These are phyloP conservation scores for Xyrauchen texanus DNA, from an alignment of 2,113 vertebrate genomes.

Conservation along the genomic window DNA sequence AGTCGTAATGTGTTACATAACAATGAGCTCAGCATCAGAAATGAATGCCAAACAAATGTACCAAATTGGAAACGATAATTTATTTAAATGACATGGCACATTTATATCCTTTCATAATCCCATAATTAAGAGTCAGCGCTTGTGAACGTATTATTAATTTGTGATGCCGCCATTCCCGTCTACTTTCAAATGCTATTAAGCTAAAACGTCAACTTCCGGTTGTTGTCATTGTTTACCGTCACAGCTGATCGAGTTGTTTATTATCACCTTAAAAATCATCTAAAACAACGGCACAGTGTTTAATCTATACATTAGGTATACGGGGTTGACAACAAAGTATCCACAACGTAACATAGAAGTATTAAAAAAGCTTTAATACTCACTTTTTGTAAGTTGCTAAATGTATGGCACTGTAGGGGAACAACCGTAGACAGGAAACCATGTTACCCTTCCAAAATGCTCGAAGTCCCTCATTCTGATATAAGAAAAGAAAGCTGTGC, in stretches of 20 bases:
- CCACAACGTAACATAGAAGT: not conserved
- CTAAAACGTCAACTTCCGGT: constrained; percentile 23
- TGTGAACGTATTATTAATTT: not conserved
- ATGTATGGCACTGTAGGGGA: constrained; percentile 86
- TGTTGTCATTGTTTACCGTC: constrained; percentile 17
- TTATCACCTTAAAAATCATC: not conserved
- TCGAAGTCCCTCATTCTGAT: constrained; percentile 77
- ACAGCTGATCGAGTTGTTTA: not conserved
- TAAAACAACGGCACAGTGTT: not conserved
- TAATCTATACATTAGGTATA: not conserved
- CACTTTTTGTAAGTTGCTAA: constrained; percentile 87
- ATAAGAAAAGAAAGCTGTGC: constrained; percentile 68
- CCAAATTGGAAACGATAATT: too few relatives aligned
- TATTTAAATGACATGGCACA: too few relatives aligned
- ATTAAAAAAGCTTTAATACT: constrained; percentile 40
- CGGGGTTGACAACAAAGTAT: not conserved
- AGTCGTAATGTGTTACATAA: constrained; percentile 43
- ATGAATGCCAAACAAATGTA: too few relatives aligned
- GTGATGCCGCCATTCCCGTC: not conserved
- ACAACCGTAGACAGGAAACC: constrained; percentile 86
- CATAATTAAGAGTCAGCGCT: not conserved
- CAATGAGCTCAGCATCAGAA: not conserved
- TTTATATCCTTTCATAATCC: too few relatives aligned
- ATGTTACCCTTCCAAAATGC: constrained; percentile 93
- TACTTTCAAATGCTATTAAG: constrained; percentile 5